Base-by-base conservation (phyloP, 2,888 invertebrate species). In the Diploptera punctata region DNA sequence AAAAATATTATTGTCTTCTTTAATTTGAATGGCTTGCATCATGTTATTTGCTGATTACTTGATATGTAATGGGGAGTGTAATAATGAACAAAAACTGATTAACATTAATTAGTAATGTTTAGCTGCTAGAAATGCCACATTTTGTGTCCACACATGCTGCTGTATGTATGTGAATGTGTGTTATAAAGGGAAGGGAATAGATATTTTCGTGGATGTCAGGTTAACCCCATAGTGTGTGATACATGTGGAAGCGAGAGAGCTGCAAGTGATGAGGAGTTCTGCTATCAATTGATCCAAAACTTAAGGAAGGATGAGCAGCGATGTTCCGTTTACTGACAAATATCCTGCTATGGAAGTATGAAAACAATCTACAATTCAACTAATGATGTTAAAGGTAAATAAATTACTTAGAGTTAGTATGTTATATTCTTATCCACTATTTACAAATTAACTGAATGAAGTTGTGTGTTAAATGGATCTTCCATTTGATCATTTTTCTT, bases 81-180 rank as follows among this genome's bases (percentile, higher is more conserved):
- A 24, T n/a, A n/a, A 29, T 57, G 57, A 29, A n/a, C 2, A 29
- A 57, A 29, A 57, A 21, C n/a, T 57, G 57, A 29, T 57, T 57
- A 29, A 5, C 26, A 57, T 4, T n/a, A n/a, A 29, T n/a, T 57
- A 57, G 57, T 57, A 54, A 57, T 57, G 57, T 57, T 57, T 31
- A 57, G 57, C 57, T 57, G 52, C 24, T 57, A 57, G 31, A 29
- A 57, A n/a, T 57, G 57, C 57, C 29, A 29, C 29, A 57, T 57
- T 52, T 29, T 29, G 29, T 57, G 29, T 57, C n/a, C n/a, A 13
- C 9, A 57, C 57, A 57, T 57, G 57, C 57, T 29, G 29, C 24
- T 52, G 52, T 52, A 24, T 52, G 49, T 49, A 52, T 52, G 52
- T 52, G 26, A 29, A 29, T 57, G 57, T 24, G 57, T 57, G 18